Evolutionary conservation across 2,113 vertebrate species (phyloP), one percentile per base, ranked within the genome.

Genomic region (Panthera tigris): DNA sequence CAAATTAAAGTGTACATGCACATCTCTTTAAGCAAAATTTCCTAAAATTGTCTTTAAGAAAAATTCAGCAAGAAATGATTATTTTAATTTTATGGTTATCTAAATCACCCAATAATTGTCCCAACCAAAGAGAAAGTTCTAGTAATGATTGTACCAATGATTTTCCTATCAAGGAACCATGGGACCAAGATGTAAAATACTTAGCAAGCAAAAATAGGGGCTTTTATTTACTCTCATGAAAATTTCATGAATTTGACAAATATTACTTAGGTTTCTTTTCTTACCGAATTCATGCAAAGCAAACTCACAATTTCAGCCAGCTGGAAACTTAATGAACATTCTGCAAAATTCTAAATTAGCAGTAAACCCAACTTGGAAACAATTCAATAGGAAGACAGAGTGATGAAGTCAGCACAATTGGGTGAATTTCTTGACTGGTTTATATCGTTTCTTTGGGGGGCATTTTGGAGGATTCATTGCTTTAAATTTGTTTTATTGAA

Each of bases 221-320:
- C 29, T 91, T 94, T 92, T 52, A 92, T 96, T 95, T 96, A 94
- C n/a, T 83, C 94, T 92, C 76, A 96, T 92, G 61, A 97, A 96
- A 97, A 94, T 96, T 97, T 96, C 52, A 96, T 96, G 85, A 96
- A 92, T 91, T 96, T 96, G 84, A 84, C 81, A 96, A 98, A 91
- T 92, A 96, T 92, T 96, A 95, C 36, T 90, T 84, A 94, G 14
- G 48, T 87, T 89, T 92, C 55, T 91, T 96, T 97, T 95, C 68
- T 93, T 48, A 76, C 21, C 48, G 66, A 97, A 97, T 97, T 92
- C 69, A 92, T 89, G 66, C 52, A 97, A 83, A 93, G 33, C 52
- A 96, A 97, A 86, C 55, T 80, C 45, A 71, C 48, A 15, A 90
- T 97, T 97, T 78, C 41, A 96, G 52, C 39, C 87, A 98, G 84